phyloP scores from a whole-genome alignment of 2,113 vertebrate genomes.

The Ardeotis arabs region DNA sequence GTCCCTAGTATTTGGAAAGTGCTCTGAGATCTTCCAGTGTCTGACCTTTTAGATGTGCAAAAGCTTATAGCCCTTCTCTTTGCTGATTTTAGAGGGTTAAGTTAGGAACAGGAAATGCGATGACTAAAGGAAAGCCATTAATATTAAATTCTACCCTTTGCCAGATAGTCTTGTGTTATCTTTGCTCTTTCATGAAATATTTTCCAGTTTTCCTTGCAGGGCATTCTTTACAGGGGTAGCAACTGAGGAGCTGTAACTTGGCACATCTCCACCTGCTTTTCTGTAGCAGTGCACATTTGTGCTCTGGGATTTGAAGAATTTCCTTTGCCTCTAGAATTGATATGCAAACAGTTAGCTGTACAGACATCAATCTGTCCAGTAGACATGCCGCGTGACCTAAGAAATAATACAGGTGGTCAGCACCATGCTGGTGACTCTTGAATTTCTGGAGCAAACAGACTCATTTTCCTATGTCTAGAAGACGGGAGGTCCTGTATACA shows the following conservation, averaged over 20 bases:
- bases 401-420: conserved; percentile 64
- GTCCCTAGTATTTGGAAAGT: background rate
- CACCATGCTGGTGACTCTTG: conserved; percentile 36
- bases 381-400: background rate
- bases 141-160: conserved; percentile 49
- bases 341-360: conserved; percentile 54
- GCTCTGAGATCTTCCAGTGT: background rate
- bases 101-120: conserved; percentile 49
- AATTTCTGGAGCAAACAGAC: conserved; percentile 13
- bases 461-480: background rate
- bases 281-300: conserved; percentile 46
- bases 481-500: background rate
- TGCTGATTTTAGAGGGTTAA: conserved; percentile 34
- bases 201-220: conserved; percentile 45
- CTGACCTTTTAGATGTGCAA: background rate
- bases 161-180: conserved; percentile 55
- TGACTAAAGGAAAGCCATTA: conserved; percentile 54
- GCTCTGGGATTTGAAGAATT: conserved; percentile 69
- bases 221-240: conserved; percentile 55
- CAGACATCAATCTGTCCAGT: conserved; percentile 54
- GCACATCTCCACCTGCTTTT: conserved; percentile 62
- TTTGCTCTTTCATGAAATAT: conserved; percentile 45
- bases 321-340: conserved; percentile 53
- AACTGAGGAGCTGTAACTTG: conserved; percentile 59
- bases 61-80: background rate